Percentiles rank a stretch among this genome's conserved stretches.
Evolutionary conservation across 2,888 invertebrate genomes (phyloP).

Genomic region (Dicyrtoma fusca): DNA sequence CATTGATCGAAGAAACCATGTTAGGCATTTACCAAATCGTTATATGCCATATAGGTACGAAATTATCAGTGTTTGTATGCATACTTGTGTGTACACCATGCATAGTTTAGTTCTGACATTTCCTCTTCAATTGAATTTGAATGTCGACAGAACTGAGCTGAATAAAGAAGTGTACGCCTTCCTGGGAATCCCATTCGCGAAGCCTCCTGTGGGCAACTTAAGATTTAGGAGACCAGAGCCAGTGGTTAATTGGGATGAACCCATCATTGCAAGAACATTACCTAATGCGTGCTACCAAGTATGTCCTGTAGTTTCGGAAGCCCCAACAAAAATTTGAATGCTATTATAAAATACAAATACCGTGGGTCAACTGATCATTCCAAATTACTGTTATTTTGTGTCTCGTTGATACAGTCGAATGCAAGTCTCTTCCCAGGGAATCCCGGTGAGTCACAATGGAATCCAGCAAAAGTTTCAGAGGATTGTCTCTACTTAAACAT

Average conservation of each 20-base stretch:
- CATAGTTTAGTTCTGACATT: no score
- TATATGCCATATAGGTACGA: no score
- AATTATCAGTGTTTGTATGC: no score
- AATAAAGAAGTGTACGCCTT: conserved; percentile 80
- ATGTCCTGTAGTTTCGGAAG: no score
- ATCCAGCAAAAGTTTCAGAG: conserved; percentile 32
- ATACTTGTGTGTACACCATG: no score
- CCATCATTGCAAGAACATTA: conserved; percentile 7
- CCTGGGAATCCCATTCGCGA: conserved; percentile 87
- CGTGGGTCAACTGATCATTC: no score
- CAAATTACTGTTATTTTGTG: no score
- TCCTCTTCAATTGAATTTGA: no score
- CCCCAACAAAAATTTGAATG: no score
- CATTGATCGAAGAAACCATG: no score
- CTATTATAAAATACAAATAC: no score
- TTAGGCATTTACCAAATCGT: no score
- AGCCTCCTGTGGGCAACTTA: conserved; percentile 74
- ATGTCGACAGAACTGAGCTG: conserved; percentile 21
- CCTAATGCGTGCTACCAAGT: conserved; percentile 9
- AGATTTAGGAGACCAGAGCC: conserved; percentile 25
- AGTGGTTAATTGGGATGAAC: conserved; percentile 14
- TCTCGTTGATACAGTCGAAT: conserved; percentile 16
- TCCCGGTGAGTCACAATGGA: conserved; percentile 41
- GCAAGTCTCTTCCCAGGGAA: conserved; percentile 34
- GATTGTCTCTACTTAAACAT: conserved; percentile 50